Percentiles rank a stretch among this genome's conserved stretches.
These are phyloP conservation scores for Trochalopteron elliotii DNA, from an alignment of 2,113 vertebrate species.

Conservation along the genomic window DNA sequence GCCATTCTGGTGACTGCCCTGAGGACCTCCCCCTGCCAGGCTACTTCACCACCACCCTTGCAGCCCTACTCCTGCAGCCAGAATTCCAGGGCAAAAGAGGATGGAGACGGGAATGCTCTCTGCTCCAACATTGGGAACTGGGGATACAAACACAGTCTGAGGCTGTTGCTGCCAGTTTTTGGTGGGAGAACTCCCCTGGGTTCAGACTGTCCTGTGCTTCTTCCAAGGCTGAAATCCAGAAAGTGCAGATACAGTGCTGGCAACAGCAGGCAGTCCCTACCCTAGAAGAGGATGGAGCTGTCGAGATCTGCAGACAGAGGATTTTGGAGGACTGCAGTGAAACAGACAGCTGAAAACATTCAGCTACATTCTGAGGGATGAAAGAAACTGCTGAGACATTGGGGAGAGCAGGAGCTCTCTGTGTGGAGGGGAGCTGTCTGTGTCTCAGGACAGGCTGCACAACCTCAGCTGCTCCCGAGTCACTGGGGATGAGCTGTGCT, in stretches of 20 bases:
- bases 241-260: neutral
- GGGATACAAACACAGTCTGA: neutral
- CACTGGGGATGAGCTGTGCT: neutral
- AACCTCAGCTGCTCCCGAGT: neutral
- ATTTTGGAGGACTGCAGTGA: neutral
- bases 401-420: neutral
- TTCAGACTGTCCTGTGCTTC: neutral
- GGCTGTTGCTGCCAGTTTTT: neutral
- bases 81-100: neutral
- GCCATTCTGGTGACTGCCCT: neutral
- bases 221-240: neutral
- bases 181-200: neutral
- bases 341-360: neutral
- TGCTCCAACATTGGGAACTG: neutral
- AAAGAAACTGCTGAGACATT: neutral
- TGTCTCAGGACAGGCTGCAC: neutral
- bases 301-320: neutral
- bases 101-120: neutral
- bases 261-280: neutral
- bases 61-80: neutral
- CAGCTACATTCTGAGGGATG: rapidly evolving
- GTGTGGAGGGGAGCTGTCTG: neutral
- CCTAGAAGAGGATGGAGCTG: neutral
- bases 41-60: neutral
- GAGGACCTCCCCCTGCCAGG: rapidly evolving